Percentiles rank a stretch among this genome's conserved stretches.
phyloP scores from a whole-genome alignment of 2,888 invertebrate genomes.

The Stenodema calcarata region DNA sequence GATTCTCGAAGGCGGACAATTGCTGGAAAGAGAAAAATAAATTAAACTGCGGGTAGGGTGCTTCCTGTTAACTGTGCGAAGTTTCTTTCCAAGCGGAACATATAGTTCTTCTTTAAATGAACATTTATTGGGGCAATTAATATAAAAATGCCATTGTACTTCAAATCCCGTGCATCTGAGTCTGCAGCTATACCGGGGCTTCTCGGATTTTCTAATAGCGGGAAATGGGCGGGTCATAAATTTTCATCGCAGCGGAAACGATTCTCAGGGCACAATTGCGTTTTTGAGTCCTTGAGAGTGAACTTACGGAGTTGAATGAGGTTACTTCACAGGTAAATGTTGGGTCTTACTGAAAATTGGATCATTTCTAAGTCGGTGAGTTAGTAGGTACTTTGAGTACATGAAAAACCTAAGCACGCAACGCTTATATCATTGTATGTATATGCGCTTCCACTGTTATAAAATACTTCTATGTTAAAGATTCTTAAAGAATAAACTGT shows the following conservation, averaged over 20 bases:
- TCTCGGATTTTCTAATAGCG: background rate
- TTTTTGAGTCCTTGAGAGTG: background rate
- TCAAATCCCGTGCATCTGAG: background rate
- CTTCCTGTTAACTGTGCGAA: background rate
- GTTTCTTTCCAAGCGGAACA: background rate
- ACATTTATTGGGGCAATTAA: constrained; percentile 23
- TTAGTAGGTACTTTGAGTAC: background rate
- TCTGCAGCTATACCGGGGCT: background rate
- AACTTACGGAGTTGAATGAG: background rate
- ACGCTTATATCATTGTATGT: background rate
- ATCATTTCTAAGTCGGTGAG: background rate
- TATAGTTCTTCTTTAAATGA: background rate
- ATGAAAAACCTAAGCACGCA: background rate
- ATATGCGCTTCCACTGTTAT: background rate
- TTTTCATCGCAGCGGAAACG: background rate
- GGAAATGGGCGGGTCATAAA: background rate
- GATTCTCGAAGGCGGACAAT: background rate
- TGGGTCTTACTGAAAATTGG: background rate
- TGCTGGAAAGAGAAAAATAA: background rate
- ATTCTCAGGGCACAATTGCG: background rate
- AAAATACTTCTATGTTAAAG: background rate
- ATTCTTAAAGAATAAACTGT: too few species aligned
- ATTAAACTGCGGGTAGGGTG: background rate
- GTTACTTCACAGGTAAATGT: background rate
- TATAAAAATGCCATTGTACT: constrained; percentile 1